A percentile compares a stretch with the other conserved stretches of the same genome.
phyloP scores from a whole-genome alignment of 2,888 invertebrate genomes.

The Eilema caniola region DNA sequence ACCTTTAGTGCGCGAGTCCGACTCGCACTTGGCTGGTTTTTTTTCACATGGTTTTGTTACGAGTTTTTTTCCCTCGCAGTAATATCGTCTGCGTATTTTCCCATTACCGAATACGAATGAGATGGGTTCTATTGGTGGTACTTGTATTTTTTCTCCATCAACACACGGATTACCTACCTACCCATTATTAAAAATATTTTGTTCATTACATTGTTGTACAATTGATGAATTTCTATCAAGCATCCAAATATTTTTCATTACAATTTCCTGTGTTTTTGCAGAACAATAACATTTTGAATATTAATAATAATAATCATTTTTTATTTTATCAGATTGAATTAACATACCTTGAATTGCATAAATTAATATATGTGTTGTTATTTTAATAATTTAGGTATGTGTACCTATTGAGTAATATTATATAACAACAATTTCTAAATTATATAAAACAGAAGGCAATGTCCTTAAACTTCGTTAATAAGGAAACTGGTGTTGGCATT shows the following conservation, averaged over 20 bases:
- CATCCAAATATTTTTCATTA: neutral
- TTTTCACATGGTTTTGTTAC: too few relatives aligned
- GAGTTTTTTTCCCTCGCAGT: too few relatives aligned
- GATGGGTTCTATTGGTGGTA: too few relatives aligned
- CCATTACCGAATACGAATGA: too few relatives aligned
- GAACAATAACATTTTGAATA: neutral
- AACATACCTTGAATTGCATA: neutral
- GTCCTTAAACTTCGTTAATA: neutral
- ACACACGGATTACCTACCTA: too few relatives aligned
- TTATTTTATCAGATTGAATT: neutral
- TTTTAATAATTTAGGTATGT: neutral
- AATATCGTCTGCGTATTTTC: too few relatives aligned
- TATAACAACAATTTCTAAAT: constrained; percentile 2
- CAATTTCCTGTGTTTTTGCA: neutral
- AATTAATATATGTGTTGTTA: neutral
- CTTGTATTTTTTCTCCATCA: too few relatives aligned
- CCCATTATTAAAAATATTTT: too few relatives aligned
- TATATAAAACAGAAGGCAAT: neutral
- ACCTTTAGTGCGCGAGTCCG: too few relatives aligned
- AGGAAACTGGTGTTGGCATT: neutral
- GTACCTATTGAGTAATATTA: neutral
- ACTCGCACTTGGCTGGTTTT: too few relatives aligned
- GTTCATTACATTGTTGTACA: neutral
- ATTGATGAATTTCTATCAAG: neutral
- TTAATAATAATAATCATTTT: too few relatives aligned